Conservation (phyloP, 2,113 vertebrate species). For the Pycnonotus jocosus region DNA sequence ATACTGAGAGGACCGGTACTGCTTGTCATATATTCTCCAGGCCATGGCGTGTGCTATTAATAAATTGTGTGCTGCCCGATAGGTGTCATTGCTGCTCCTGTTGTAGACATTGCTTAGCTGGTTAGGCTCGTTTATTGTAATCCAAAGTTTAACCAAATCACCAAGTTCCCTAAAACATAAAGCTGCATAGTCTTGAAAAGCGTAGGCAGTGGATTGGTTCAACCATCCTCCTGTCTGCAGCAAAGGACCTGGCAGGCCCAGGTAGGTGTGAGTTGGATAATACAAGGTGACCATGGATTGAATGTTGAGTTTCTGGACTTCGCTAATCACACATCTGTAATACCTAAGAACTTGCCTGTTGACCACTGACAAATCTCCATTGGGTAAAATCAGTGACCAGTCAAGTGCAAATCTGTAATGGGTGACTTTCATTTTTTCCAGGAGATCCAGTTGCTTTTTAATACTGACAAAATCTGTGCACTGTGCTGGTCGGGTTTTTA, state of each 20-base stretch:
- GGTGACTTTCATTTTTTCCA: conserved; percentile 80
- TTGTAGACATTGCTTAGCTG: conserved; percentile 78
- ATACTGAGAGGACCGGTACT: conserved; percentile 63
- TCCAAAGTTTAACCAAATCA: conserved; percentile 84
- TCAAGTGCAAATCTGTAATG: conserved; percentile 92
- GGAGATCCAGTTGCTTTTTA: conserved; percentile 77
- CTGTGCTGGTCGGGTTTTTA: conserved; percentile 80
- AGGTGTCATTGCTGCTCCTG: conserved; percentile 69
- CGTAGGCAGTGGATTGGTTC: conserved; percentile 73
- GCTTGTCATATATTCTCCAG: conserved; percentile 81
- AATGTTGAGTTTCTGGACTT: conserved; percentile 77
- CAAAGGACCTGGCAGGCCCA: conserved; percentile 78
- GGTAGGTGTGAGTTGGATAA: conserved; percentile 78
- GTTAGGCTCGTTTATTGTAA: conserved; percentile 95
- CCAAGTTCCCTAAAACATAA: conserved; percentile 90
- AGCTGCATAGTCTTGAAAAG: conserved; percentile 82
- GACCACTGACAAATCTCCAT: conserved; percentile 72
- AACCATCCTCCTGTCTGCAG: conserved; percentile 84
- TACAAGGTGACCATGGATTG: conserved; percentile 84
- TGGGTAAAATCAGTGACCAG: conserved; percentile 88
- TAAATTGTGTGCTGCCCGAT: conserved; percentile 81
- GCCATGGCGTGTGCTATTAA: conserved; percentile 85
- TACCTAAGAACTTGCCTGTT: conserved; percentile 84
- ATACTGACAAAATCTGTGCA: conserved; percentile 90
- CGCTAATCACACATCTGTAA: conserved; percentile 84